Base-by-base conservation (phyloP, 2,888 invertebrate species). In the Ormyrus rosae region DNA sequence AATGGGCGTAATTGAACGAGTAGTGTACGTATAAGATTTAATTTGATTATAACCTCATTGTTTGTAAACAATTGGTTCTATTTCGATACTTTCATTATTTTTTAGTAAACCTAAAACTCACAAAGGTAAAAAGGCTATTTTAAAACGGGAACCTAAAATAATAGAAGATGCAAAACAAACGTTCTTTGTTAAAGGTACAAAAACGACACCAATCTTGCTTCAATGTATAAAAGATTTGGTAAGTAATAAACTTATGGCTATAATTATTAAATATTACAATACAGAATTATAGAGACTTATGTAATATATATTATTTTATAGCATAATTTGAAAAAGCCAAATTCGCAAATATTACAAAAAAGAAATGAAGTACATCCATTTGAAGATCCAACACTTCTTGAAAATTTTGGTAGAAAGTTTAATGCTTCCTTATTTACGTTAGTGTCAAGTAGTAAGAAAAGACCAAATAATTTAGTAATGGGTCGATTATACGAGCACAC, bases 291-390 rank as follows among this genome's bases (percentile, higher is more conserved):
- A 68, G 50, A 68, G 50, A 34, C 34, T 34, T 34, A 34, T 34
- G 34, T 34, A 34, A 34, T 34, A 34, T 34, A 34, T 34, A 34
- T 34, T 34, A 34, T 34, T 74, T 56, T 71, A 74, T 88, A 94
- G 91, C 95, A 96, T 87, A 92, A 95, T 86, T 90, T 98, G 50
- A 98, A 97, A 89, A 98, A 97, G 87, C 97, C 97, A 7, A 93
- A 97, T 86, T 95, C 95, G 0, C 94, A 94, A 7, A 94, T 95
- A 84, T 91, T 97, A 58, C 93, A 92, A 45, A 93, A 95, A 81
- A 97, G 96, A 89, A 97, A 99, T 92, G 96, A 97, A 83, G 94
- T 98, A 82, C 93, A 96, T 19, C 97, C 99, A 0, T 99, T 99
- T 91, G 99, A 99, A 92, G 96, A 99, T 92, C 92, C 94, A 0